Base-by-base conservation (phyloP, 2,113 vertebrate species). In the Tachysurus fulvidraco region DNA sequence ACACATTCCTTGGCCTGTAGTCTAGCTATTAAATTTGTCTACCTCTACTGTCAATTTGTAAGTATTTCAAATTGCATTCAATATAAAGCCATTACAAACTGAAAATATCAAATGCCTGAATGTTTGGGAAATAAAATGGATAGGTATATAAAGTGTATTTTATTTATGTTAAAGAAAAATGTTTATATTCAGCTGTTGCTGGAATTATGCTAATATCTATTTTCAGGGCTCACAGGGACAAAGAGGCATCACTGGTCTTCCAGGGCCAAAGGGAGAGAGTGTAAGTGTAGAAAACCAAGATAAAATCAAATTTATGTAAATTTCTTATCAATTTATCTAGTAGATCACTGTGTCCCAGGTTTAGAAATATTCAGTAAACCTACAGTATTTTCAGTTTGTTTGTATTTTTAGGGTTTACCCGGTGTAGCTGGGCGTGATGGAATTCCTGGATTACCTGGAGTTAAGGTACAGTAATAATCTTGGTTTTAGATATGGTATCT, bases 391-490 rank as follows among this genome's bases (percentile, higher is more conserved):
- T 71, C 6, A 84, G 77, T 5, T 76, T 0, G 46, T 81, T 86
- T 19, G 54, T 59, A 19, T 79, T 36, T 83, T 79, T 83, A 99
- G 98, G 98, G 98, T 13, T 95, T 99, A 91, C 95, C 98, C 0
- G 98, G 98, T 79, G 94, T 98, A 0, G 96, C 98, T 81, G 97
- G 96, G 3, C 96, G 96, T 59, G 97, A 98, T 64, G 98, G 98
- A 85, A 99, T 99, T 80, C 98, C 97, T 91, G 98, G 97, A 90
- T 96, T 99, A 95, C 98, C 97, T 0, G 98, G 97, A 91, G 79
- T 93, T 93, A 99, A 99, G 96, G 98, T 99, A 95, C 28, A 86
- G 60, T 28, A 76, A 30, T 62, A 46, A 41, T n/a, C 16, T 21
- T 59, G 14, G n/a, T 41, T 71, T 41, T 30, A 17, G 14, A 16